Evolutionary conservation across 1,140 invertebrate genomes (phyloP), one percentile per base, ranked within the genome.

Genomic region (Lasioglossum albipes): DNA sequence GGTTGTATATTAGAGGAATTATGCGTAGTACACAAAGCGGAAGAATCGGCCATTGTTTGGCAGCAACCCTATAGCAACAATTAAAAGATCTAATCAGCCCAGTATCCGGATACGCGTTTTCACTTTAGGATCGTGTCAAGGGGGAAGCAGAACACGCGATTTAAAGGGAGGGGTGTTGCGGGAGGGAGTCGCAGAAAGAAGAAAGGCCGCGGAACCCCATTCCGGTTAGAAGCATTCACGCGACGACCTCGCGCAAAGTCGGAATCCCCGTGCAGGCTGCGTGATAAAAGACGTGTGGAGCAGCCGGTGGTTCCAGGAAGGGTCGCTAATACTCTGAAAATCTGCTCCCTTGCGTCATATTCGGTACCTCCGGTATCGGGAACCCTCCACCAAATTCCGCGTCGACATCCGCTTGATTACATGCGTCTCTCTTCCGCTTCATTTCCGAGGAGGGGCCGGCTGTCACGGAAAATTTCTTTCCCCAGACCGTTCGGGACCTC

Each of bases 281-380:
- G 59, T 54, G 16, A 66, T 74, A 74, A 74, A 74, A 74, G 70
- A 66, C 22, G 74, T 73, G 59, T 73, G 69, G 68, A 68, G 72
- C 31, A 61, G 59, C 16, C 66, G 62, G 61, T 78, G 64, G 67
- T 65, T 79, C 75, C 72, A 75, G 87, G 9, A 72, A 68, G 71
- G 84, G 83, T 80, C 84, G 79, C 83, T 89, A 85, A 89, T 84
- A 84, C 79, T 75, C 81, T 67, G 76, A 36, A 89, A 87, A 81
- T 88, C 85, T 80, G 81, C 83, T 84, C 45, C 68, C 36, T 49
- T 75, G 68, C 45, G 54, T 66, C 61, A 62, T 49, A 68, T 71
- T 66, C 62, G 61, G 57, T 52, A 31, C 10, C 20, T n/a, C 42
- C 41, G 69, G 13, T 82, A 82, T 75, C 67, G 54, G 36, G 10